These are phyloP conservation scores for Diglossa cyanea DNA, from an alignment of 2,797 vertebrate species.

Conservation along the genomic window DNA sequence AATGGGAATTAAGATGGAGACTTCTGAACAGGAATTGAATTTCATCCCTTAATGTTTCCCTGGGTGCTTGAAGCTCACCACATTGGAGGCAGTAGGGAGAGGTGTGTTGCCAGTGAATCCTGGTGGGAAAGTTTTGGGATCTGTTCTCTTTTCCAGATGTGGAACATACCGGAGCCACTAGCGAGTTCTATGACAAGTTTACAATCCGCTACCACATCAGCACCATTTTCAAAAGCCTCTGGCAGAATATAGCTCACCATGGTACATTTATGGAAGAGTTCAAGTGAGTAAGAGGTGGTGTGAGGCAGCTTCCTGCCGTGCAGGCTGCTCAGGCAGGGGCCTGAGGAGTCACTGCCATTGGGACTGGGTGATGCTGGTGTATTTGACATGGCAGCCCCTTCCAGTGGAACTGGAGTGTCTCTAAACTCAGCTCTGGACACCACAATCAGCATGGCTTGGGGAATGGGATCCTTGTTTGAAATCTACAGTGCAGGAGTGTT, in stretches of 20 bases:
- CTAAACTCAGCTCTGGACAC: not conserved
- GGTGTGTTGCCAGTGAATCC: not conserved
- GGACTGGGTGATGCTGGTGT: not conserved
- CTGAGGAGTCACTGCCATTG: not conserved
- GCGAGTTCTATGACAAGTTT: slow-evolving; percentile 99
- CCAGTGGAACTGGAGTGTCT: not conserved
- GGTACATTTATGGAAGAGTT: slow-evolving; percentile 99
- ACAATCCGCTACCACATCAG: slow-evolving; percentile 99
- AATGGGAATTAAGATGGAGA: not conserved
- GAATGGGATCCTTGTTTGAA: not conserved
- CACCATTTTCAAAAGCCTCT: slow-evolving; percentile 99
- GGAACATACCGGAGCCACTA: slow-evolving; percentile 96
- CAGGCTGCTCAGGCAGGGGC: not conserved
- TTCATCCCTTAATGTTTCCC: not conserved
- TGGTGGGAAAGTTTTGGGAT: not conserved
- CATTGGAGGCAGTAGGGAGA: not conserved
- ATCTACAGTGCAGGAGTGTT: not conserved
- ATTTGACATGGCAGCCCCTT: not conserved
- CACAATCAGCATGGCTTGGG: not conserved
- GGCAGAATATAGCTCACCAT: slow-evolving; percentile 96
- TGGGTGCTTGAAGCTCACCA: not conserved
- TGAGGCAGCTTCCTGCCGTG: not conserved
- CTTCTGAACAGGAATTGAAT: not conserved
- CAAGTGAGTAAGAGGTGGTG: slow-evolving; percentile 85
- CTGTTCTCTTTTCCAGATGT: slow-evolving; percentile 81